Evolutionary conservation across 2,888 invertebrate genomes (phyloP).

Genomic region (Tenodera sinensis): DNA sequence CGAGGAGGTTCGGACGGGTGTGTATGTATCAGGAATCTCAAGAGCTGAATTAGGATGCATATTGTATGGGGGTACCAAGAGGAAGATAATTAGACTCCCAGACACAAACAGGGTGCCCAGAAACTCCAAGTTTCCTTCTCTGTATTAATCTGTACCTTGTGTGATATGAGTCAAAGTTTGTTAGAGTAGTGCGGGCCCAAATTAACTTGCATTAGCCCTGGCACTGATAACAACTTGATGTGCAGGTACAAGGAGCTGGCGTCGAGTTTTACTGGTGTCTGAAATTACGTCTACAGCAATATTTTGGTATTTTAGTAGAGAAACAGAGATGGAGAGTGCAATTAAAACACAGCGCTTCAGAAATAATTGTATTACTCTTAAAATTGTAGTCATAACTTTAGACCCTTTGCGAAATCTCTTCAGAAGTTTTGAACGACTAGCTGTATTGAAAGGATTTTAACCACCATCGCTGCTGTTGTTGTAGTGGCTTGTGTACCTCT

Average conservation of each 20-base stretch:
- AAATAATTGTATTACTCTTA: too few relatives aligned
- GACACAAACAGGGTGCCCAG: background rate
- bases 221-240: background rate
- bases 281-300: too few relatives aligned
- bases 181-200: background rate
- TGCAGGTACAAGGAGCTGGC: background rate
- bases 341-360: too few relatives aligned
- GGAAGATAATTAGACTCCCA: background rate
- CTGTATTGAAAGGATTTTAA: too few relatives aligned
- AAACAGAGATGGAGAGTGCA: too few relatives aligned
- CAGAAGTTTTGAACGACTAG: too few relatives aligned
- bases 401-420: too few relatives aligned
- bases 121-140: background rate
- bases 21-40: background rate
- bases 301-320: too few relatives aligned
- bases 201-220: background rate
- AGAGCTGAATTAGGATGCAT: conserved; percentile 20
- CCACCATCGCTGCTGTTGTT: too few relatives aligned
- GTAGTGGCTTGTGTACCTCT: too few relatives aligned
- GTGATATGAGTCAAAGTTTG: background rate
- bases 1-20: background rate
- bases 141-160: background rate
- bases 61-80: conserved; percentile 7
- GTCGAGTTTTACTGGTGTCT: too few relatives aligned
- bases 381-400: too few relatives aligned